Evolutionary conservation across 2,113 vertebrate genomes (phyloP).

Genomic region (Gnathonemus echidnorhynchus): DNA sequence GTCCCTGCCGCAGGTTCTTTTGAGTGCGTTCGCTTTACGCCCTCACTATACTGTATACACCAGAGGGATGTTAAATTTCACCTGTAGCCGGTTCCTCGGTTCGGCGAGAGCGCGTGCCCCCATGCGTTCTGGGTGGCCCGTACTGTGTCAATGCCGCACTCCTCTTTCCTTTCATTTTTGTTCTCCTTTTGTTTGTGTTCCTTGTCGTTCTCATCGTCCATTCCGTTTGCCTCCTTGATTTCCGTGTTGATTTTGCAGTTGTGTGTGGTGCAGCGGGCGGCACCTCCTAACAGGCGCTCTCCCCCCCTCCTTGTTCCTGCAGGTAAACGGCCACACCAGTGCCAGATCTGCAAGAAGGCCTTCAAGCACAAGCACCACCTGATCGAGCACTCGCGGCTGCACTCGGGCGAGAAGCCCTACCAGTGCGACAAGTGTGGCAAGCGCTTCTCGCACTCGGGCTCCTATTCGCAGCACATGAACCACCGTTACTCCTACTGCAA

Average conservation of each 20-base stretch:
- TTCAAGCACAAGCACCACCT: conserved; percentile 99
- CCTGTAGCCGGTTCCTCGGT: neutral
- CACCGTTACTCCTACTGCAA: conserved; percentile 99
- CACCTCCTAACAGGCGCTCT: neutral
- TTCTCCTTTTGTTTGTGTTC: conserved; percentile 30
- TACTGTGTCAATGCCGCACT: conserved; percentile 28
- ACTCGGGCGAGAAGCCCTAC: conserved; percentile 98
- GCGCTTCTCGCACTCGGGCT: conserved; percentile 97
- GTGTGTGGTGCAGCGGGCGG: neutral
- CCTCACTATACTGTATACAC: conserved; percentile 44
- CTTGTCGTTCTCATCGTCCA: conserved; percentile 31
- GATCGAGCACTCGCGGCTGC: conserved; percentile 94
- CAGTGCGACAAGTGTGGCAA: conserved; percentile 99
- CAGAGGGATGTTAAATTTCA: conserved; percentile 49
- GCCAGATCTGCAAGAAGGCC: conserved; percentile 99
- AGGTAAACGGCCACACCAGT: conserved; percentile 99
- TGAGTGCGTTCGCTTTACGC: conserved; percentile 51
- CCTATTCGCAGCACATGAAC: conserved; percentile 99
- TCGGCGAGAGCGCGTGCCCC: neutral
- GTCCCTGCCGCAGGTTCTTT: conserved; percentile 37
- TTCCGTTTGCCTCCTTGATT: neutral
- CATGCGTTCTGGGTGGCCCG: neutral
- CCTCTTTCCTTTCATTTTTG: conserved; percentile 36
- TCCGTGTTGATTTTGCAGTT: neutral
- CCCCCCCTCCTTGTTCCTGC: neutral